Base-by-base conservation (phyloP, 2,888 invertebrate genomes). In the Horisme vitalbata region DNA sequence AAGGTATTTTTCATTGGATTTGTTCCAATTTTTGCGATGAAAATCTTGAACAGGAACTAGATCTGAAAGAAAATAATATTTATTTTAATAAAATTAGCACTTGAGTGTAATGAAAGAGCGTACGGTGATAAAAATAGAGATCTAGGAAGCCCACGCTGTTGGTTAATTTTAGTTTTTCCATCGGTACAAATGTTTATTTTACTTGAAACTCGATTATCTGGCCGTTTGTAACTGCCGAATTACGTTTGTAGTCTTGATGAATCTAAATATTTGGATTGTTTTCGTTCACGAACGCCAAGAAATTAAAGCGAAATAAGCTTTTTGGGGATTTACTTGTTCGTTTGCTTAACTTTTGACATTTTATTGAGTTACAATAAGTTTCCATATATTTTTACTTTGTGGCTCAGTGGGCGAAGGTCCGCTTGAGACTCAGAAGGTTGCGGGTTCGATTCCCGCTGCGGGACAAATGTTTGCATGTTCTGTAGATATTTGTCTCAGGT, bases 51-150 rank as follows among this genome's bases (percentile, higher is more conserved):
- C 58, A 49, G 55, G 52, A 50, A 55, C 39, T 41, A 24, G 3
- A 37, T 41, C 58, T 58, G 58, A 32, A 53, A 58, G 26, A 47
- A 51, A 52, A 52, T 38, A 47, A 39, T 41, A 33, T 49, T 48
- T 43, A 38, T 20, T 28, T 41, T 31, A 41, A 38, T 32, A 36
- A 44, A 36, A 51, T 49, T 47, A 48, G 39, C 39, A 44, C 44
- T 49, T 39, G 31, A 30, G n/a, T 36, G n/a, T 51, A 48, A 41
- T 47, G 44, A 50, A 49, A 45, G 24, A 14, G 38, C 41, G 38
- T 47, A 27, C 39, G 27, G 45, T 34, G 32, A 36, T 50, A 31
- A 12, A 43, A 47, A 45, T 43, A 48, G 36, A 32, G 20, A 31
- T 34, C 41, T 31, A 23, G 26, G 21, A 41, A 39, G 20, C 51